Evolutionary conservation across 1,140 invertebrate genomes (phyloP), one percentile per base, ranked within the genome.

Genomic region (Polypedilum vanderplanki): DNA sequence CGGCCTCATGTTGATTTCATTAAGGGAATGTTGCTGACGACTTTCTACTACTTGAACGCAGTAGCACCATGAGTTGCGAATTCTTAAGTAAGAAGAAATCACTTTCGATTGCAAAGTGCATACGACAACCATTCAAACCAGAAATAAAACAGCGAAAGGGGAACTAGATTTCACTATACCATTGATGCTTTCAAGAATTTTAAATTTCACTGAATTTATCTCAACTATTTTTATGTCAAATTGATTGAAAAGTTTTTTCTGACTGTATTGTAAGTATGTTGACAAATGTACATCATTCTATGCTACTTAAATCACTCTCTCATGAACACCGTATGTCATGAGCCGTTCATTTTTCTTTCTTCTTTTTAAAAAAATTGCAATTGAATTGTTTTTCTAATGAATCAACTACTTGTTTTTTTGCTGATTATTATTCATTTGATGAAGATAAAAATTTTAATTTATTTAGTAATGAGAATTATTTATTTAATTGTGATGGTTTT

Each of bases 281-380:
- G 46, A 57, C 46, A 57, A 57, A 57, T 57, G 46, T n/a, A 57
- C 46, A n/a, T 57, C 46, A 57, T 57, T 57, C 46, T 57, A 57
- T 57, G 46, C 46, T 57, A 57, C 46, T 57, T 57, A 57, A 57
- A 57, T 57, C 46, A 57, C 46, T n/a, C 12, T 57, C 46, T 12
- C n/a, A n/a, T n/a, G n/a, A n/a, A n/a, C n/a, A n/a, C n/a, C 46
- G 46, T 57, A 57, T n/a, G 46, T 57, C 46, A 57, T n/a, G 46
- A n/a, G 12, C 46, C 46, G 46, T 57, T 57, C 3, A 15, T n/a
- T 12, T 57, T 33, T 33, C 24, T 33, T 33, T 33, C 24, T 33
- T 33, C 5, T n/a, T n/a, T n/a, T n/a, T n/a, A n/a, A n/a, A n/a
- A 33, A 33, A 33, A 33, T 33, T 33, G 24, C 24, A 33, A 33